Evolutionary conservation across 1,140 invertebrate species (phyloP).

Genomic region (Caenorhabditis latens): DNA sequence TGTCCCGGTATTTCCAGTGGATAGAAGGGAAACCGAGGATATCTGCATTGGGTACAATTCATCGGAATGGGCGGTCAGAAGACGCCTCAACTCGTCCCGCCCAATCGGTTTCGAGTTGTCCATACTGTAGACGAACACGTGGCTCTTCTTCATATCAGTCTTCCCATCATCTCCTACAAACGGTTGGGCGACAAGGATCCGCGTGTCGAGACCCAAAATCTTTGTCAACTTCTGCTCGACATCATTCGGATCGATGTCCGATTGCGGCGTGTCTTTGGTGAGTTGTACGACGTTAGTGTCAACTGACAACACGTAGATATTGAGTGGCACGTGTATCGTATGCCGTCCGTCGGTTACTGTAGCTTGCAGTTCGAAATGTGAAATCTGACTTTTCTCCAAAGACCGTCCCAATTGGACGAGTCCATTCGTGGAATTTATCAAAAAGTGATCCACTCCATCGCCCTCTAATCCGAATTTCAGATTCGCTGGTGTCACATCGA

Average conservation of each 20-base stretch:
- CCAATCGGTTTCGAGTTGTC: constrained; percentile 13
- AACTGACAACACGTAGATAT: constrained; percentile 72
- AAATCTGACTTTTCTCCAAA: not conserved
- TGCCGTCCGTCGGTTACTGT: constrained; percentile 65
- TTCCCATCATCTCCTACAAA: constrained; percentile 70
- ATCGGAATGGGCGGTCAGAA: not conserved
- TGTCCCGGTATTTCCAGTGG: constrained; percentile 13
- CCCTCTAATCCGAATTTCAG: constrained; percentile 13
- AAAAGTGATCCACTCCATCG: not conserved
- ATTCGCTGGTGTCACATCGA: constrained; percentile 3
- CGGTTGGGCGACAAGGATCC: constrained; percentile 71
- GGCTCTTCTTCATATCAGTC: constrained; percentile 65
- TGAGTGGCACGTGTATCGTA: constrained; percentile 17
- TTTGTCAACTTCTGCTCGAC: constrained; percentile 65
- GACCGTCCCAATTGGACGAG: not conserved
- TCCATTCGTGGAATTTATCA: not conserved
- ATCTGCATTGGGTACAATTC: not conserved
- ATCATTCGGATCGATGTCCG: constrained; percentile 67
- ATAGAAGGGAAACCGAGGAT: not conserved
- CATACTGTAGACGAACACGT: constrained; percentile 63
- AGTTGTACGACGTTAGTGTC: constrained; percentile 72
- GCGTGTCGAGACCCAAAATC: constrained; percentile 64
- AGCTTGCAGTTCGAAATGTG: constrained; percentile 61
- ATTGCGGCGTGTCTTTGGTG: constrained; percentile 62
- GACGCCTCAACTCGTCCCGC: not conserved